A percentile compares a stretch with the other conserved stretches of the same genome.
phyloP scores from a whole-genome alignment of 2,797 vertebrate species.

The Rhodeus uyekii region DNA sequence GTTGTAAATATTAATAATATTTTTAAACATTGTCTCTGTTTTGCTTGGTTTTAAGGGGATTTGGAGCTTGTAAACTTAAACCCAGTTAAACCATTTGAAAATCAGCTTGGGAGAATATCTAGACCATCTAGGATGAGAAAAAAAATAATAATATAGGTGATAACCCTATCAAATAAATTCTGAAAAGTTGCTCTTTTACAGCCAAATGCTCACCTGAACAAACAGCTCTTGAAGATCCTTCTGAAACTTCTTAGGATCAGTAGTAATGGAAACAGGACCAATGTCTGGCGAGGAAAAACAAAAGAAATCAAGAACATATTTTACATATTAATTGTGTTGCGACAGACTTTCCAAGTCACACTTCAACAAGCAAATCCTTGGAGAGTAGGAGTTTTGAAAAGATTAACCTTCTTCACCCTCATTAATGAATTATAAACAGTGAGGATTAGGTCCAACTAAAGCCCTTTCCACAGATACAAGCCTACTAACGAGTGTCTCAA shows the following conservation, averaged over 20 bases:
- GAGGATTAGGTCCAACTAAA: neutral
- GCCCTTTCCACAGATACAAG: neutral
- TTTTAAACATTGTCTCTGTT: neutral
- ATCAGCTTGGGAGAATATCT: neutral
- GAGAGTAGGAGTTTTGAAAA: conserved; percentile 6
- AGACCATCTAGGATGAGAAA: neutral
- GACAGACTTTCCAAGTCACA: too few relatives aligned
- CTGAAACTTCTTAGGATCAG: conserved; percentile 88
- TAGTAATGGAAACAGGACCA: conserved; percentile 89
- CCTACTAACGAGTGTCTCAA: neutral
- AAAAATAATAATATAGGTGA: neutral
- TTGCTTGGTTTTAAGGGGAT: neutral
- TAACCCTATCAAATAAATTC: neutral
- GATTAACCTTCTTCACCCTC: conserved; percentile 28
- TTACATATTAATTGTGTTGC: neutral
- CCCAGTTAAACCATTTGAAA: neutral
- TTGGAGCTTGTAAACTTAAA: neutral
- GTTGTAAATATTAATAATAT: neutral
- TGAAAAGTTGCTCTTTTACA: neutral
- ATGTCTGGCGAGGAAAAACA: conserved; percentile 77
- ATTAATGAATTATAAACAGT: conserved; percentile 14
- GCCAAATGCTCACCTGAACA: conserved; percentile 84
- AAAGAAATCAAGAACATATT: conserved; percentile 16
- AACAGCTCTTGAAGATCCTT: conserved; percentile 88
- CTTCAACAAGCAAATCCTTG: neutral